Base-by-base conservation (phyloP, 2,888 invertebrate species). In the Odontocolon sp. region DNA sequence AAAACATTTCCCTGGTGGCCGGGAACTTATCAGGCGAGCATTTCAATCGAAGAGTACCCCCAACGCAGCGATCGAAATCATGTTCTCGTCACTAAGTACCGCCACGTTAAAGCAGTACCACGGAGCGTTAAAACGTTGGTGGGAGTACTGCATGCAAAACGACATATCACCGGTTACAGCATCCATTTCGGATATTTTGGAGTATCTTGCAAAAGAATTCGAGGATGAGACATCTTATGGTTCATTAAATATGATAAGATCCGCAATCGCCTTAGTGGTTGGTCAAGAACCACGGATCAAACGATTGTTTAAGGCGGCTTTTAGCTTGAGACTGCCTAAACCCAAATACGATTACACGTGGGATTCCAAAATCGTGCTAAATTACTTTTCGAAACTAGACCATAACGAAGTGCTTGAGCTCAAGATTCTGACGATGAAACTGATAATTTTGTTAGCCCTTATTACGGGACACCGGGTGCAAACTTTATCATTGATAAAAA, bases 271-370 rank as follows among this genome's bases (percentile, higher is more conserved):
- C 9, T 11, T 76, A 1, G n/a, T 77, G 50, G 61, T 80, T 23
- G 81, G 67, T 9, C 52, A 70, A 18, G 59, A 79, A 45, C 14
- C 42, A 0, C 33, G 64, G 33, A 36, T 81, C 2, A 81, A 81
- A 61, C 21, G 78, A n/a, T 59, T 31, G 31, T 85, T 11, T 74
- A 80, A 68, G 28, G 82, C 33, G 82, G 82, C 66, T 50, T 82
- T 14, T 80, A 80, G 61, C 81, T 79, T 80, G 2, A 78, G 78
- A 67, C 82, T 80, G 5, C 56, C 79, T 4, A 56, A 11, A 4
- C 81, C 82, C 1, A 84, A 82, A 76, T 86, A 84, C 74, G 71
- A 79, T 2, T 23, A 45, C 1, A 82, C 78, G 3, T 86, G 83
- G 84, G 80, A 84, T 50, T 81, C 82, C 1, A 40, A 26, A 14